These are phyloP conservation scores for Drosophila baimaii DNA, from an alignment of 1,140 invertebrate genomes.

Conservation along the genomic window DNA sequence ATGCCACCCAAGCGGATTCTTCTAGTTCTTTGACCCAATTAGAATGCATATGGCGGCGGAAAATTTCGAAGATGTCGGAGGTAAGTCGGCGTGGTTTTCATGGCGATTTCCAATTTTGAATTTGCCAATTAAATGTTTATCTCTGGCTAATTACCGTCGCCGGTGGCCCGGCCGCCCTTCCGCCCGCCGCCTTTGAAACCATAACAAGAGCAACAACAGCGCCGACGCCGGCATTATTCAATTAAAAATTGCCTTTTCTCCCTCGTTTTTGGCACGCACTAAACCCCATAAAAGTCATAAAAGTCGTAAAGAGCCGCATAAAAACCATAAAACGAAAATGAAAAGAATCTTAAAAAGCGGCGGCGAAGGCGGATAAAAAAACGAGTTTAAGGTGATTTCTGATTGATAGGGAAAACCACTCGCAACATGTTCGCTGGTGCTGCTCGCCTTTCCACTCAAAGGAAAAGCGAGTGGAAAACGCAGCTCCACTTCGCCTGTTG, in stretches of 20 bases:
- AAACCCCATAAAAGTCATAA: conserved; percentile 84
- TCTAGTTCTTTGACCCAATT: conserved; percentile 61
- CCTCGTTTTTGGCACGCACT: conserved; percentile 83
- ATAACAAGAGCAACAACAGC: conserved; percentile 42
- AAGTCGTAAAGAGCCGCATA: conserved; percentile 70
- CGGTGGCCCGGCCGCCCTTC: not conserved
- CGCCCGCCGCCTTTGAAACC: conserved; percentile 33
- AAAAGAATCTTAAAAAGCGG: conserved; percentile 80
- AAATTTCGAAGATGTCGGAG: conserved; percentile 1
- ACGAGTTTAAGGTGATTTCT: conserved; percentile 76
- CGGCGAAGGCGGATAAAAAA: conserved; percentile 32
- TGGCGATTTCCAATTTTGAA: conserved; percentile 66
- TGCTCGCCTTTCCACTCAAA: conserved; percentile 62
- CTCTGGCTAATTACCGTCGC: conserved; percentile 69
- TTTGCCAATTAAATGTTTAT: conserved; percentile 82
- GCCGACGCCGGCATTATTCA: conserved; percentile 79
- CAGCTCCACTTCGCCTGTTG: conserved; percentile 53
- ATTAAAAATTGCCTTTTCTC: conserved; percentile 77
- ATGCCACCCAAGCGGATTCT: conserved; percentile 28
- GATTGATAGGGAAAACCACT: conserved; percentile 61
- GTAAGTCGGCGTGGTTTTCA: conserved; percentile 32
- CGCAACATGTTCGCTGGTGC: conserved; percentile 64
- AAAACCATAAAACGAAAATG: conserved; percentile 84
- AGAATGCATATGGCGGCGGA: conserved; percentile 55
- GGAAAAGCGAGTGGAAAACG: conserved; percentile 64